phyloP scores from a whole-genome alignment of 2,113 vertebrate species.

The Halichoerus grypus region DNA sequence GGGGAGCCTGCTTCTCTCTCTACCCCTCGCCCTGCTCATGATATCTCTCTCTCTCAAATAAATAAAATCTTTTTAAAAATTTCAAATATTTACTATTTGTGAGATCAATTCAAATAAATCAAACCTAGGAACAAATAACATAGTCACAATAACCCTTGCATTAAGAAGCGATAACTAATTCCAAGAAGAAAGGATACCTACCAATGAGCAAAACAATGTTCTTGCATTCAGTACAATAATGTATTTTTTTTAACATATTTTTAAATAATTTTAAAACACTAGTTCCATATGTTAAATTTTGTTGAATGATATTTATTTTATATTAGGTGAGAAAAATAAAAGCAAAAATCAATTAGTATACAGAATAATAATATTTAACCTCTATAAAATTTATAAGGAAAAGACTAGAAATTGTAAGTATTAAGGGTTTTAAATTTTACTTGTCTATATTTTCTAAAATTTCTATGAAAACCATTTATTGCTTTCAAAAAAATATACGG shows the following conservation, averaged over 20 bases:
- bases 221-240: not conserved
- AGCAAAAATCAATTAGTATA: not conserved
- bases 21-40: too few relatives aligned
- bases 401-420: not conserved
- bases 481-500: not conserved
- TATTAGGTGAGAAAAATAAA: not conserved
- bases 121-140: not conserved
- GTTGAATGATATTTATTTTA: not conserved
- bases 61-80: too few relatives aligned
- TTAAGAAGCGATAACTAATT: slow-evolving; percentile 10
- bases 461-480: not conserved
- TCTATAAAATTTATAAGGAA: not conserved
- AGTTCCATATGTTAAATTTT: not conserved
- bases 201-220: not conserved
- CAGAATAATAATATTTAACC: not conserved
- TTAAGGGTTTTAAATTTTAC: not conserved
- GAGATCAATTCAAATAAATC: not conserved
- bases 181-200: not conserved
- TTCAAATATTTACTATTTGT: not conserved
- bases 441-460: slow-evolving; percentile 15
- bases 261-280: not conserved
- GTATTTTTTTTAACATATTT: slow-evolving; percentile 1
- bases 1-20: too few relatives aligned
- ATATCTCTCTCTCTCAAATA: too few relatives aligned
- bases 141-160: not conserved